phyloP scores from a whole-genome alignment of 2,797 vertebrate species.

The Halcyon smyrnensis region DNA sequence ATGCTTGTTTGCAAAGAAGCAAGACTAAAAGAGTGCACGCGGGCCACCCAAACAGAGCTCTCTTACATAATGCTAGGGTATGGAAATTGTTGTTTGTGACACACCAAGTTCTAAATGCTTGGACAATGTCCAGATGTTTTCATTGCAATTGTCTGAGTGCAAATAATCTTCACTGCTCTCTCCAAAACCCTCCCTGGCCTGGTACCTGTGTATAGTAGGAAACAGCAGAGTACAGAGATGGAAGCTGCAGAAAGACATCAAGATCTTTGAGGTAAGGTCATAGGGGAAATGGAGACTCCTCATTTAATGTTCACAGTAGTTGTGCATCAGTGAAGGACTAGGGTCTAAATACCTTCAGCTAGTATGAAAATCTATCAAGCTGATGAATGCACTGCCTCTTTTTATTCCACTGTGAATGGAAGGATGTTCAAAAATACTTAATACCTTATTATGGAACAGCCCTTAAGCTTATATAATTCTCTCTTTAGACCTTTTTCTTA shows the following conservation, averaged over 20 bases:
- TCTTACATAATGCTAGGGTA: background rate
- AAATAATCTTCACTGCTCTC: background rate
- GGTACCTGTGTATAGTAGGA: background rate
- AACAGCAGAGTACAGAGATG: background rate
- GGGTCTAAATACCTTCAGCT: background rate
- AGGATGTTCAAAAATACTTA: background rate
- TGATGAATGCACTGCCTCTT: background rate
- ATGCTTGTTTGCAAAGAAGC: background rate
- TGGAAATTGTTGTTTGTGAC: background rate
- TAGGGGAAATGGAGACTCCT: background rate
- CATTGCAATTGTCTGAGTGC: background rate
- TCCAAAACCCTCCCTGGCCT: background rate
- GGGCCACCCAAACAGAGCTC: background rate
- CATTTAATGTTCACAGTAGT: rapidly evolving
- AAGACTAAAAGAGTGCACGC: background rate
- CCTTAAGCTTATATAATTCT: background rate
- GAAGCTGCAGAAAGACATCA: background rate
- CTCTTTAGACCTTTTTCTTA: background rate
- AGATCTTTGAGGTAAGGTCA: background rate
- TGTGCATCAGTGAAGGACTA: no score
- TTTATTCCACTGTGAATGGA: background rate
- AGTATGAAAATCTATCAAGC: background rate
- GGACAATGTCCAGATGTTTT: background rate
- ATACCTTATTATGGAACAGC: background rate
- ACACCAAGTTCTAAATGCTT: background rate